Percentiles rank a stretch among this genome's conserved stretches.
Conservation (phyloP, 1,140 invertebrate genomes). For the Lamellibrachia luymesi region DNA sequence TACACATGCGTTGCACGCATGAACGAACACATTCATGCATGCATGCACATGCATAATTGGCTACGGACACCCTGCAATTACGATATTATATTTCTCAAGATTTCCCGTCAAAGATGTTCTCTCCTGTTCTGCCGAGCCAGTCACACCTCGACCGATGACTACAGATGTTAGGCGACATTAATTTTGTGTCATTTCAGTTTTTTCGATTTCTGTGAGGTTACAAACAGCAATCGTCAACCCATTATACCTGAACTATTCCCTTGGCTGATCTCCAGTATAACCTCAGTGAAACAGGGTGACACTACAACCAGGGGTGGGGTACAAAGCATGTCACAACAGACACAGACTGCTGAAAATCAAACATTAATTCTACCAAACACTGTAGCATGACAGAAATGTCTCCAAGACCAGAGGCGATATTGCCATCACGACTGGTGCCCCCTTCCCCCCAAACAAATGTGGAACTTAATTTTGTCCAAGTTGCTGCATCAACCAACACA, state of each 20-base stretch:
- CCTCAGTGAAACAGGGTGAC: too few relatives aligned
- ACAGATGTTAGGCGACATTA: background rate
- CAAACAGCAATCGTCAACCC: background rate
- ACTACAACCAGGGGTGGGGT: too few relatives aligned
- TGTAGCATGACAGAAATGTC: too few relatives aligned
- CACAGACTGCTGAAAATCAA: too few relatives aligned
- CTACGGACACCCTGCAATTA: background rate
- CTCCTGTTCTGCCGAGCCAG: background rate
- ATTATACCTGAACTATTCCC: background rate
- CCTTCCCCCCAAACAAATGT: too few relatives aligned
- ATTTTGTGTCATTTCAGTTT: background rate
- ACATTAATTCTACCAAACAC: too few relatives aligned
- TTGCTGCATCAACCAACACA: too few relatives aligned
- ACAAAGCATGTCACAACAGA: too few relatives aligned
- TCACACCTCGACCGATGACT: background rate
- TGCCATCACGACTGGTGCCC: too few relatives aligned
- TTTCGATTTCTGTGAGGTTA: background rate
- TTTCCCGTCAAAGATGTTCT: background rate
- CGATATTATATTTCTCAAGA: background rate
- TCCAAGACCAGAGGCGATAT: too few relatives aligned
- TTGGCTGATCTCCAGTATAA: too few relatives aligned
- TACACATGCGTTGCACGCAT: background rate
- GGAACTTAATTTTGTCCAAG: too few relatives aligned
- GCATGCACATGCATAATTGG: background rate
- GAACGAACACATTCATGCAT: background rate